Evolutionary conservation across 92 coral and sea anemone genomes (phyloP).

Genomic region (Heteractis magnifica): DNA sequence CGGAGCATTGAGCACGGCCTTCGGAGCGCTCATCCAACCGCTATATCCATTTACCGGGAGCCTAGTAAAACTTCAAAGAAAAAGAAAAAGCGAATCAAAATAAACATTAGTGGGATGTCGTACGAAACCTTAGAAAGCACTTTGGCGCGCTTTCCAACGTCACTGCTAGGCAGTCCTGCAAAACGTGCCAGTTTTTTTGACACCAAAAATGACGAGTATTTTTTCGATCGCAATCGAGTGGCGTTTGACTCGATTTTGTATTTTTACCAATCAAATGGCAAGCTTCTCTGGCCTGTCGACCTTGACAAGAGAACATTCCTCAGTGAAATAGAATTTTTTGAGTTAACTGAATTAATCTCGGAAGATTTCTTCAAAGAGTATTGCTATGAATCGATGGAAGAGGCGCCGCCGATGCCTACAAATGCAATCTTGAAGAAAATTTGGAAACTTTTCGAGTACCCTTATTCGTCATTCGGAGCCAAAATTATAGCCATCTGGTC

Average conservation of each 20-base stretch:
- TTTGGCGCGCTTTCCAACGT: slow-evolving; percentile 76
- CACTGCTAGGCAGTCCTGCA: slow-evolving; percentile 81
- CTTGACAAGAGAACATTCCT: slow-evolving; percentile 76
- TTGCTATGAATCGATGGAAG: slow-evolving; percentile 34
- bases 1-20: slow-evolving; percentile 65
- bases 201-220: slow-evolving; percentile 69
- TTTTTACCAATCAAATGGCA: slow-evolving; percentile 94
- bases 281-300: slow-evolving; percentile 80
- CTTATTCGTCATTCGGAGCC: slow-evolving; percentile 65
- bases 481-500: slow-evolving; percentile 79
- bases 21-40: slow-evolving; percentile 49
- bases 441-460: slow-evolving; percentile 78
- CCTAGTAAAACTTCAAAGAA: slow-evolving; percentile 55
- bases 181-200: slow-evolving; percentile 85
- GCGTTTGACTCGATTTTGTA: slow-evolving; percentile 93
- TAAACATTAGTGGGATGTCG: slow-evolving; percentile 92
- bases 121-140: slow-evolving; percentile 94
- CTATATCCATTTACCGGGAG: slow-evolving; percentile 48
- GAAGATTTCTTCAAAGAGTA: slow-evolving; percentile 54
- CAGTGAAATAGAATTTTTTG: slow-evolving; percentile 86
- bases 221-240: slow-evolving; percentile 88
- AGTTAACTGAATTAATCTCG: slow-evolving; percentile 68
- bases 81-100: slow-evolving; percentile 68
- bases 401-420: slow-evolving; percentile 46
- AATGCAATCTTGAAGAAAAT: slow-evolving; percentile 55